phyloP scores from a whole-genome alignment of 1,140 invertebrate genomes.

The Nasonia vitripennis region DNA sequence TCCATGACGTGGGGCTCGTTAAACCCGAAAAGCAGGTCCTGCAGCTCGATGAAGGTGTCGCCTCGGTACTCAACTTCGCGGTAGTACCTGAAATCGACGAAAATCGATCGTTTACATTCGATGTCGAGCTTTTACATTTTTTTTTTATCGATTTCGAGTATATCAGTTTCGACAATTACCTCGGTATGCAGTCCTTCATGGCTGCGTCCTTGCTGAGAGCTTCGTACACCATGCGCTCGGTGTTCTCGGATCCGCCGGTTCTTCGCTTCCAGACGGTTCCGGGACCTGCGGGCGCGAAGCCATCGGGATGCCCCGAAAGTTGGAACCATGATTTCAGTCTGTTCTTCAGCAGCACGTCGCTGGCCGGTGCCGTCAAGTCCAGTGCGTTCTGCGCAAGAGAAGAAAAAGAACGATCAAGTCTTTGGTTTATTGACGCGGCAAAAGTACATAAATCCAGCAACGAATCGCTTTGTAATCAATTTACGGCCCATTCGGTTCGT shows the following conservation, averaged over 20 bases:
- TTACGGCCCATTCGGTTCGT: neutral
- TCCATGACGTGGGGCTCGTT: constrained; percentile 93
- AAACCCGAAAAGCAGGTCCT: constrained; percentile 91
- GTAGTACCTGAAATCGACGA: constrained; percentile 78
- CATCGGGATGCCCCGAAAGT: constrained; percentile 93
- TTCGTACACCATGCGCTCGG: constrained; percentile 87
- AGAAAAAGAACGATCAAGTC: neutral
- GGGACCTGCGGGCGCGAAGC: constrained; percentile 93
- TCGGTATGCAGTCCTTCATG: constrained; percentile 87
- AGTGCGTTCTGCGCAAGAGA: constrained; percentile 86
- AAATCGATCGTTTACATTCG: neutral
- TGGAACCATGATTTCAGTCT: constrained; percentile 91
- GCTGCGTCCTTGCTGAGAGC: constrained; percentile 85
- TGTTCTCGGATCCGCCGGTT: constrained; percentile 82
- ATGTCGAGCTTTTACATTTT: neutral
- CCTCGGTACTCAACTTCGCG: constrained; percentile 90
- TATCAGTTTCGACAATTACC: constrained; percentile 57
- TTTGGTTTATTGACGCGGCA: neutral
- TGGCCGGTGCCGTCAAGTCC: constrained; percentile 93
- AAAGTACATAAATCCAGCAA: too few species aligned
- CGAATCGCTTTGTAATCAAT: neutral
- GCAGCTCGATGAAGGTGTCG: constrained; percentile 92
- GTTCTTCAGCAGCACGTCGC: constrained; percentile 89
- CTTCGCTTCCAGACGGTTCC: constrained; percentile 96
- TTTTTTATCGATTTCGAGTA: too few species aligned